phyloP scores from a whole-genome alignment of 2,113 vertebrate species.

The Lathamus discolor region DNA sequence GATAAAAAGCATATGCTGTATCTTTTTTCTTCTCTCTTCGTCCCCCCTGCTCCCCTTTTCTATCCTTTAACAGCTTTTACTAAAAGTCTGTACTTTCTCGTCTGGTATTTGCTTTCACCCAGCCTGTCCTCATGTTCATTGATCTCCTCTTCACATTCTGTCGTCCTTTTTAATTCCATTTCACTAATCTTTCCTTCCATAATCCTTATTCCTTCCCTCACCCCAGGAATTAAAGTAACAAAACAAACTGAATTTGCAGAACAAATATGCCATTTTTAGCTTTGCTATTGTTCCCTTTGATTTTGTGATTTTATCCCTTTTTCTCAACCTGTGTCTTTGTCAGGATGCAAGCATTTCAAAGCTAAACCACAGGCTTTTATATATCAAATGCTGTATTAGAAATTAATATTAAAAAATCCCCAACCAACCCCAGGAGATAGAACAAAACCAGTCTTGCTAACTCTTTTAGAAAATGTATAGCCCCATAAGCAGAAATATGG shows the following conservation, averaged over 20 bases:
- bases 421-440: neutral
- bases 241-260: neutral
- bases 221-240: neutral
- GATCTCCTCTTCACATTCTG: neutral
- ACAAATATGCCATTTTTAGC: neutral
- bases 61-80: neutral
- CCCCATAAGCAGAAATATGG: neutral
- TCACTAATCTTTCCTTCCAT: neutral
- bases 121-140: neutral
- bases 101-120: neutral
- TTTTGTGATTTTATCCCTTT: neutral
- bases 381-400: neutral
- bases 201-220: neutral
- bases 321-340: neutral
- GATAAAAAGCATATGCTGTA: neutral
- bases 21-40: neutral
- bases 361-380: neutral
- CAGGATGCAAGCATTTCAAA: neutral
- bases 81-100: neutral
- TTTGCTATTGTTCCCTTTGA: neutral
- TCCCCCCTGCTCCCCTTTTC: rapidly evolving
- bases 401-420: neutral
- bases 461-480: neutral
- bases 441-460: neutral
- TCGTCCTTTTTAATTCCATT: neutral